phyloP scores from a whole-genome alignment of 2,888 invertebrate genomes.

The Cataglyphis albicans region DNA sequence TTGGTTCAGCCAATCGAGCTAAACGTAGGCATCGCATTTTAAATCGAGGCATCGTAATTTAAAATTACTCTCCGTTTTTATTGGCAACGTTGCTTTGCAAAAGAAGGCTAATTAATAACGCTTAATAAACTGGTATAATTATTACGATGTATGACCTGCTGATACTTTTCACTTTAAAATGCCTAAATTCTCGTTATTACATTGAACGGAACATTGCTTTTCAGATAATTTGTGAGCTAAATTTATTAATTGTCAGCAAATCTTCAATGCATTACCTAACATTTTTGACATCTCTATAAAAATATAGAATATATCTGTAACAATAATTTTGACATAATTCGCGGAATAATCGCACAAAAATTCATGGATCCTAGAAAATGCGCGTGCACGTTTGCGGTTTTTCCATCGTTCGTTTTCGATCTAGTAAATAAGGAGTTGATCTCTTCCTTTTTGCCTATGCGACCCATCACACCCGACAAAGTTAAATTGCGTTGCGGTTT shows the following conservation, averaged over 20 bases:
- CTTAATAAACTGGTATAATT: slow-evolving; percentile 27
- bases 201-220: neutral
- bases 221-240: neutral
- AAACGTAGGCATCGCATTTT: slow-evolving; percentile 11
- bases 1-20: neutral
- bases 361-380: slow-evolving; percentile 52
- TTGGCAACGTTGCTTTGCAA: neutral
- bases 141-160: slow-evolving; percentile 24
- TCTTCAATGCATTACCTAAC: neutral
- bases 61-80: slow-evolving; percentile 25
- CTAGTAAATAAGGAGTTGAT: slow-evolving; percentile 72
- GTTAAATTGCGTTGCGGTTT: slow-evolving; percentile 75
- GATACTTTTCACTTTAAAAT: slow-evolving; percentile 14
- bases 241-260: slow-evolving; percentile 12
- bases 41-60: slow-evolving; percentile 28
- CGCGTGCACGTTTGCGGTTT: slow-evolving; percentile 27
- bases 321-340: neutral
- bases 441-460: slow-evolving; percentile 61
- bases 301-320: slow-evolving; percentile 3
- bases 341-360: slow-evolving; percentile 10
- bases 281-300: slow-evolving; percentile 12
- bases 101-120: slow-evolving; percentile 35
- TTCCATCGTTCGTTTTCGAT: slow-evolving; percentile 53
- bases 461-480: slow-evolving; percentile 60
- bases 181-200: slow-evolving; percentile 13